Conservation (phyloP, 1,140 invertebrate species). For the Protaetia brevitarsis region DNA sequence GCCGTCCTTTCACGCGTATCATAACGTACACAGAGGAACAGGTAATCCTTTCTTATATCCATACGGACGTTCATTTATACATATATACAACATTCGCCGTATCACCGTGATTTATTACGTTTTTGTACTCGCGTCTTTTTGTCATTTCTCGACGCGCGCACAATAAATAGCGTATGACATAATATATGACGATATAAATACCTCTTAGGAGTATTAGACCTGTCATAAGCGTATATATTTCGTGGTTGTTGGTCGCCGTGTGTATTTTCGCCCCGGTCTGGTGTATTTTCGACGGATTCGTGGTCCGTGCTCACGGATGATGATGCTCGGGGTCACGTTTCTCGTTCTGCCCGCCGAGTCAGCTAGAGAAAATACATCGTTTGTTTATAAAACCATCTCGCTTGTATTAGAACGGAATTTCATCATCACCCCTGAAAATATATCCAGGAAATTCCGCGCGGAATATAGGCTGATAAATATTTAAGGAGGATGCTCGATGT, state of each 20-base stretch:
- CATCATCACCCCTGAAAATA: background rate
- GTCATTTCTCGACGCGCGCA: constrained; percentile 5
- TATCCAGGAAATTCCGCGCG: background rate
- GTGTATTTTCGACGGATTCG: constrained; percentile 11
- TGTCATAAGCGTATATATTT: constrained; percentile 14
- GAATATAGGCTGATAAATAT: background rate
- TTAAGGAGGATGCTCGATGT: background rate
- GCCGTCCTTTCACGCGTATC: background rate
- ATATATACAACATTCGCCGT: background rate
- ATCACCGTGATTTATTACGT: constrained; percentile 24
- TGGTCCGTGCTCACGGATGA: background rate
- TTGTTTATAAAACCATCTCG: constrained; percentile 5
- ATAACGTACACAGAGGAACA: background rate
- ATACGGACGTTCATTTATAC: too few species aligned
- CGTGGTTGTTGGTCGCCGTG: constrained; percentile 2
- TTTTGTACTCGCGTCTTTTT: constrained; percentile 18
- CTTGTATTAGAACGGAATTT: constrained; percentile 4
- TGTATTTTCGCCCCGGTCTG: constrained; percentile 9
- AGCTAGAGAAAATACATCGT: background rate
- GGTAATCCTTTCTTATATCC: constrained; percentile 26
- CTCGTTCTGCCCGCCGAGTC: background rate
- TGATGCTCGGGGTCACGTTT: constrained; percentile 9
- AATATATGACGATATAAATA: constrained; percentile 21
- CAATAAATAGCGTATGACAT: constrained; percentile 21
- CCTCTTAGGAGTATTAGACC: constrained; percentile 19